Conservation (phyloP, 2,888 invertebrate genomes). For the Agonopterix heracliana region DNA sequence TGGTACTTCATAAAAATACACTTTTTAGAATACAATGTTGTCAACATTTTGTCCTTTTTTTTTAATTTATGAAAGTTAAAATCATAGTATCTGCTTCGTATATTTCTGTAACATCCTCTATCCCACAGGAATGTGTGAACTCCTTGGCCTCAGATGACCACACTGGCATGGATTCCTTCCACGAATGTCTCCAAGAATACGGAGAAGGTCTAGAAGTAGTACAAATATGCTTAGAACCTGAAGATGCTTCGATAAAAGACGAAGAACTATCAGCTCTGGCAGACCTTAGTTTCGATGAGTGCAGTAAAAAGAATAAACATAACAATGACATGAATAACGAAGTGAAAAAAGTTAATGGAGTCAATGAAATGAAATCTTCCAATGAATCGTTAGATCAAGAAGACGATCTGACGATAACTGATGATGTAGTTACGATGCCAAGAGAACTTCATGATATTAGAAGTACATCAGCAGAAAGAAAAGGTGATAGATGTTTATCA, state of each 20-base stretch:
- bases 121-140: slow-evolving; percentile 67
- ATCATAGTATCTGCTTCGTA: not conserved
- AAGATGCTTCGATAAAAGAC: slow-evolving; percentile 72
- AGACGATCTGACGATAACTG: slow-evolving; percentile 70
- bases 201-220: slow-evolving; percentile 79
- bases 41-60: too few species aligned
- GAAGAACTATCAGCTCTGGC: slow-evolving; percentile 64
- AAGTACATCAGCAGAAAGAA: slow-evolving; percentile 46
- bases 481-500: slow-evolving; percentile 45
- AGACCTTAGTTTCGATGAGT: slow-evolving; percentile 64
- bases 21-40: too few species aligned
- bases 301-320: slow-evolving; percentile 34
- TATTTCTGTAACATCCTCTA: slow-evolving; percentile 4
- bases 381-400: slow-evolving; percentile 64
- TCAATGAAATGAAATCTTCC: slow-evolving; percentile 44
- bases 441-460: slow-evolving; percentile 55
- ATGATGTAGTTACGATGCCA: slow-evolving; percentile 53
- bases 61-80: too few species aligned
- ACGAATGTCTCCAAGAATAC: slow-evolving; percentile 80
- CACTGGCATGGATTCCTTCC: slow-evolving; percentile 79
- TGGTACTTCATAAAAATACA: too few species aligned
- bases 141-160: slow-evolving; percentile 78
- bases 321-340: slow-evolving; percentile 29
- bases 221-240: slow-evolving; percentile 78
- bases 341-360: slow-evolving; percentile 37